Conservation (phyloP, 1,140 invertebrate species). For the Oncopeltus fasciatus region DNA sequence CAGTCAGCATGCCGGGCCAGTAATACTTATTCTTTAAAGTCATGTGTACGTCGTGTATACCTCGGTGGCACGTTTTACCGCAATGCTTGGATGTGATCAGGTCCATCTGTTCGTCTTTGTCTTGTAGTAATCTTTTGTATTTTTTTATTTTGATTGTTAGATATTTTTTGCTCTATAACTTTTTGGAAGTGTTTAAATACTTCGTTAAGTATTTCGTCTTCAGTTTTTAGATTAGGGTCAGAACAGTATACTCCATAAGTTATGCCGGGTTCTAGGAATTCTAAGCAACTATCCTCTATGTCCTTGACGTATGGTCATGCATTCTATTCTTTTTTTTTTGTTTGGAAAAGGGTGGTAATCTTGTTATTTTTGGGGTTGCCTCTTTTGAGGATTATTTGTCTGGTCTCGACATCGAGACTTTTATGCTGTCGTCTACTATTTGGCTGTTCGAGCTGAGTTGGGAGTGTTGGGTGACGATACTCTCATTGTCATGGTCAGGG, state of each 20-base stretch:
- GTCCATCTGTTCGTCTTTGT: too few species aligned
- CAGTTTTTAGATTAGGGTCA: too few species aligned
- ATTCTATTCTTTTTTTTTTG: not conserved
- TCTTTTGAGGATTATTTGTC: not conserved
- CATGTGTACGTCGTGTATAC: too few species aligned
- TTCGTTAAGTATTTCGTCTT: too few species aligned
- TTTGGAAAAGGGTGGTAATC: not conserved
- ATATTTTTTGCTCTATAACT: not conserved
- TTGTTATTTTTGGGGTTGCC: not conserved
- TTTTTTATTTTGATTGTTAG: too few species aligned
- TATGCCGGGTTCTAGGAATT: not conserved
- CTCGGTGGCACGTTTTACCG: too few species aligned
- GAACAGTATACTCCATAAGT: slow-evolving; percentile 6
- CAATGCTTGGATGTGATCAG: too few species aligned
- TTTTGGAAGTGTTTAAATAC: too few species aligned
- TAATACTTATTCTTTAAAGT: too few species aligned
- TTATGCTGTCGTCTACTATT: not conserved
- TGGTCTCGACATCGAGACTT: not conserved
- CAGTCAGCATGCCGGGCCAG: too few species aligned
- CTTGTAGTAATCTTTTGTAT: too few species aligned
- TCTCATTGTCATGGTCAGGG: too few species aligned
- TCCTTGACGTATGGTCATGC: not conserved
- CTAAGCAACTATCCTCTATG: not conserved
- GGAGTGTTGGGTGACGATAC: not conserved
- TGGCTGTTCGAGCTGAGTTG: not conserved